phyloP scores from a whole-genome alignment of 2,113 vertebrate genomes.

The Channa maculata region DNA sequence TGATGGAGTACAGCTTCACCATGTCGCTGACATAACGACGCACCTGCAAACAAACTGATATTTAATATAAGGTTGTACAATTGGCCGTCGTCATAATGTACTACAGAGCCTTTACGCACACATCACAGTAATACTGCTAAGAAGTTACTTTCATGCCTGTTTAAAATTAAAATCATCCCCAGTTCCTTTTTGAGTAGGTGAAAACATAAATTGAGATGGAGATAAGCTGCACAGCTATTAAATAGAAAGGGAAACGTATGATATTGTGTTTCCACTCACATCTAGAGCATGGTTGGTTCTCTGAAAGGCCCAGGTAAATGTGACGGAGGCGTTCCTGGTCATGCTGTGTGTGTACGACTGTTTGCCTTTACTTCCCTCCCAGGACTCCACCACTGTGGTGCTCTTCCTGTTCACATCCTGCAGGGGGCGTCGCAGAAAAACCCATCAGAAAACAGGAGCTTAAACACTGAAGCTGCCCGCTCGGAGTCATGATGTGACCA shows the following conservation, averaged over 20 bases:
- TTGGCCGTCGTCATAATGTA: too few relatives aligned
- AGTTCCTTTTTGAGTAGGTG: too few relatives aligned
- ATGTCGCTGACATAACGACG: conserved; percentile 88
- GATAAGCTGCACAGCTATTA: too few relatives aligned
- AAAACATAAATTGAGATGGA: too few relatives aligned
- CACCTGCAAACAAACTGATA: conserved; percentile 75
- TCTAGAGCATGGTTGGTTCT: conserved; percentile 91
- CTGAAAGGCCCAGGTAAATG: conserved; percentile 97
- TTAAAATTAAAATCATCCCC: too few relatives aligned
- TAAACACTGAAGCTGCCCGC: too few relatives aligned
- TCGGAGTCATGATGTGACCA: too few relatives aligned
- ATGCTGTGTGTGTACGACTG: conserved; percentile 93
- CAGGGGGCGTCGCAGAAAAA: conserved; percentile 48
- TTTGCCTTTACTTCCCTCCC: conserved; percentile 92
- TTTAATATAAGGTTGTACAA: too few relatives aligned
- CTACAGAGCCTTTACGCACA: too few relatives aligned
- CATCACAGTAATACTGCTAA: too few relatives aligned
- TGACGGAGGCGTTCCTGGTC: conserved; percentile 92
- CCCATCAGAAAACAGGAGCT: background rate
- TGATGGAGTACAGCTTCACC: conserved; percentile 96
- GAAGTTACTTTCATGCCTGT: too few relatives aligned
- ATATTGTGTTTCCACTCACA: conserved; percentile 81
- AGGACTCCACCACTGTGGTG: conserved; percentile 96
- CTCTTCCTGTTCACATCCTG: conserved; percentile 94
- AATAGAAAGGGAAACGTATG: too few relatives aligned